Conservation (phyloP, 1,140 invertebrate genomes). For the Drosophila nikananu region DNA sequence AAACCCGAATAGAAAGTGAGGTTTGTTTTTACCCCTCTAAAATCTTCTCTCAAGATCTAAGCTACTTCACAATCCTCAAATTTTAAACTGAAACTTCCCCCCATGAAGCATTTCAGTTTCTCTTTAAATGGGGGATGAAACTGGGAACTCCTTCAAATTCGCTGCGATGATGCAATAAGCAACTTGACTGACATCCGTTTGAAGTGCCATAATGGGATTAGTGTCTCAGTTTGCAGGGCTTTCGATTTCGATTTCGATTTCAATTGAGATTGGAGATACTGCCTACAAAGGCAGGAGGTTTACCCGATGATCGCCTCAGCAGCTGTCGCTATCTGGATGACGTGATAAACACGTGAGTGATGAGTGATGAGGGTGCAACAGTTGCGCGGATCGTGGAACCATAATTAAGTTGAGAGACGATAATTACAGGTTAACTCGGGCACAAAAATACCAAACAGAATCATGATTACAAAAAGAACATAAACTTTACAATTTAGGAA, state of each 20-base stretch:
- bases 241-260: conserved; percentile 22
- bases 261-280: conserved; percentile 20
- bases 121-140: not conserved
- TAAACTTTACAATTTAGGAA: not conserved
- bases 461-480: not conserved
- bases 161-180: conserved; percentile 39
- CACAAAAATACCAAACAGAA: conserved; percentile 3
- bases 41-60: not conserved
- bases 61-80: conserved; percentile 9
- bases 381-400: conserved; percentile 48
- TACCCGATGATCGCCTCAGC: conserved; percentile 19
- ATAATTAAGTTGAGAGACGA: conserved; percentile 58
- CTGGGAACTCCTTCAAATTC: conserved; percentile 5
- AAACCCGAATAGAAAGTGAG: not conserved
- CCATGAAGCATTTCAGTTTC: not conserved
- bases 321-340: conserved; percentile 26
- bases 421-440: conserved; percentile 45
- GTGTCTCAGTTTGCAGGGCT: conserved; percentile 25
- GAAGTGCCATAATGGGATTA: conserved; percentile 77
- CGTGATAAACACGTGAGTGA: conserved; percentile 20
- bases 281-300: not conserved
- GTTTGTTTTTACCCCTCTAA: not conserved
- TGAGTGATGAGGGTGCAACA: conserved; percentile 56
- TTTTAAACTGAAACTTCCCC: conserved; percentile 1
- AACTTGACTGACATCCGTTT: conserved; percentile 55